Base-by-base conservation (phyloP, 2,113 vertebrate genomes). In the Xenopus borealis region DNA sequence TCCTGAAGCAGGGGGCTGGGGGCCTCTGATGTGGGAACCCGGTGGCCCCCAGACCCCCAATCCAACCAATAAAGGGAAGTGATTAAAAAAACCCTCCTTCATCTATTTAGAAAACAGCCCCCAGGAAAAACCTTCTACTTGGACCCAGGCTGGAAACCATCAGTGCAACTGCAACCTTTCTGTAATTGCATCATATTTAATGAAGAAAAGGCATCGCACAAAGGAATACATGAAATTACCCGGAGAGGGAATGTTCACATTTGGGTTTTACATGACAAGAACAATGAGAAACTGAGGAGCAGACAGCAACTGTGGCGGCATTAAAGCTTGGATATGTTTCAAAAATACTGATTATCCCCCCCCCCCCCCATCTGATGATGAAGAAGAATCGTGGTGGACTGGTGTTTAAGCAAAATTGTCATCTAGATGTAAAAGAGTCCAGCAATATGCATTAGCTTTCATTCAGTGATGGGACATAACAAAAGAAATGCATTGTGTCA, bases 401-500 rank as follows among this genome's bases (percentile, higher is more conserved):
- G 7, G 66, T 17, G n/a, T 55, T 33, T 52, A 7, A 10, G 23
- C 50, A 30, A 18, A 53, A 55, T 30, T 30, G 50, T 50, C 19
- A 9, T 8, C 16, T 55, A 12, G 13, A 67, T 52, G 65, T 17
- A 27, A 69, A 69, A 55, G 33, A 68, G 66, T 68, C 66, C 52
- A 53, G 66, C 20, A 17, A 53, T 53, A 69, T 33, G 14, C 47
- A 17, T 13, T 69, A 16, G 20, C n/a, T 69, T 69, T 33, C 23
- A 30, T 69, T 69, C 46, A 53, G 18, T 20, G 20, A 13, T 7
- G 52, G 16, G 33, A 12, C 55, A 69, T 55, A 30, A 14, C 8
- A 30, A 10, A 55, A 55, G 23, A 69, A 69, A 69, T 69, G 66
- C 27, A 55, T 69, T 55, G 20, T 69, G 23, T 63, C 62, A 63